Conservation (phyloP, 30 jellyfish, hydroid and myxozoan species). For the Aurelia aurita complex sp. Pacific region DNA sequence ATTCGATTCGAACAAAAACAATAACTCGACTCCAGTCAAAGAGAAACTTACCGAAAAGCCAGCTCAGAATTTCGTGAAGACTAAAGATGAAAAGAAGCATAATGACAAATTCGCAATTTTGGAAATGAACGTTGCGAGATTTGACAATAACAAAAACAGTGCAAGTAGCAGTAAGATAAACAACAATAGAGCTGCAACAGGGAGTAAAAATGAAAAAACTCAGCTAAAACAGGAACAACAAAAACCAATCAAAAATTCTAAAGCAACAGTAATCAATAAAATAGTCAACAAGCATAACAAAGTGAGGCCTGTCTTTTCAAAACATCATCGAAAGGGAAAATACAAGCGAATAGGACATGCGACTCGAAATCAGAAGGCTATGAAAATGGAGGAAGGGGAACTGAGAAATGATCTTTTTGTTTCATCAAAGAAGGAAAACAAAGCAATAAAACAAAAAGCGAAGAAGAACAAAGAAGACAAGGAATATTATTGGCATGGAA, state of each 20-base stretch:
- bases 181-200: background rate
- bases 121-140: background rate
- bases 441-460: background rate
- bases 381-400: slow-evolving; percentile 44
- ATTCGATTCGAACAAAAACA: too few relatives aligned
- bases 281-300: too few relatives aligned
- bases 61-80: background rate
- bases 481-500: slow-evolving; percentile 71
- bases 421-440: background rate
- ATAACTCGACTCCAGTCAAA: too few relatives aligned
- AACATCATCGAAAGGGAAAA: too few relatives aligned
- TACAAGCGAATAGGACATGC: background rate
- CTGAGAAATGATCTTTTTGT: slow-evolving; percentile 10
- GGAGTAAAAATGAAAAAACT: background rate
- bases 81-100: background rate
- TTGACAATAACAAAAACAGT: background rate
- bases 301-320: too few relatives aligned
- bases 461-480: slow-evolving; percentile 25
- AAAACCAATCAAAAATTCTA: background rate
- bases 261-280: background rate
- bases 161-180: background rate
- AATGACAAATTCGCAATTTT: background rate
- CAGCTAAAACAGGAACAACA: background rate
- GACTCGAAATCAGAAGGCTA: background rate
- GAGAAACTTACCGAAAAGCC: too few relatives aligned